Base-by-base conservation (phyloP, 2,113 vertebrate genomes). In the Martes martes region DNA sequence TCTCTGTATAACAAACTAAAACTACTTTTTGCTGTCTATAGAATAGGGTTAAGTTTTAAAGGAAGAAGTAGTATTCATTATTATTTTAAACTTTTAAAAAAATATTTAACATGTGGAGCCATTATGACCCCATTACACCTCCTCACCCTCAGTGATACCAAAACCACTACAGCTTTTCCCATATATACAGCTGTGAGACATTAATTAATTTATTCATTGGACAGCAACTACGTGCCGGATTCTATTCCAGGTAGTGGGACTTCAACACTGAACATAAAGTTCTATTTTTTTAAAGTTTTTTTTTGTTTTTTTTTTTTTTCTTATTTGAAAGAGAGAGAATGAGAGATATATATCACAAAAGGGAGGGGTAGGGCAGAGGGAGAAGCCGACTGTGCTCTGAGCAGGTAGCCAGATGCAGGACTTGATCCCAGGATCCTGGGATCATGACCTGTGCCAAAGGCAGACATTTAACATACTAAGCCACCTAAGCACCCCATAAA, bases 11-110 rank as follows among this genome's bases (percentile, higher is more conserved):
- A 80, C 36, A 97, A 89, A 85, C n/a, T 59, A 87, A 96, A 52
- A 89, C 45, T 97, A 96, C 24, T 28, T 96, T 98, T 82, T 91
- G 19, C 45, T 91, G 42, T 89, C 93, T 94, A 89, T 97, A 96
- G 94, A 93, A 19, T 5, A 82, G 59, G 86, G 78, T 74, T 78
- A 76, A 61, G 26, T 81, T n/a, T 45, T 94, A 87, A 74, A 83
- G 39, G 16, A 84, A 89, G 28, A 84, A 84, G 50, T 55, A 19
- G 19, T 6, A 59, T 31, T 78, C 1, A 18, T 33, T 69, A 6
- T n/a, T 69, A 47, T 47, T 65, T 67, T 28, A 65, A 94, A 63
- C 1, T 6, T 88, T n/a, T 16, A 36, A 85, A 84, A 84, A 76
- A 39, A 21, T 90, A 15, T 23, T 84, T 33, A 16, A 21, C 1